These are phyloP conservation scores for Calliopsis andreniformis DNA, from an alignment of 1,140 invertebrate genomes.

Conservation along the genomic window DNA sequence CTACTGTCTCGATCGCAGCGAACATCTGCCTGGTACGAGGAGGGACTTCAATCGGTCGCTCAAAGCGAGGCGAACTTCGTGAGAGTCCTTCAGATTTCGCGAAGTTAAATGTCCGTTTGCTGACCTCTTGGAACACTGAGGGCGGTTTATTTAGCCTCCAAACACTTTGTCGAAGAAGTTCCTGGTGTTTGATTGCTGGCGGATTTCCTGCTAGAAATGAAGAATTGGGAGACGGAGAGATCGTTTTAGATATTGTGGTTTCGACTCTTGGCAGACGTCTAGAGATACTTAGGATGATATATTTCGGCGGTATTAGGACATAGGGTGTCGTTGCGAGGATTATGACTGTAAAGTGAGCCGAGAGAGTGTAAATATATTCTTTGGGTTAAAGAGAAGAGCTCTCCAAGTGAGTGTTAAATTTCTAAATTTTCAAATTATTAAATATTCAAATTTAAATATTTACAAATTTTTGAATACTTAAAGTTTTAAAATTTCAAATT, in stretches of 20 bases:
- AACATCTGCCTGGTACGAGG: constrained; percentile 49
- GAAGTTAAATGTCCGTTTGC: background rate
- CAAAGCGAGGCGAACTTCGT: background rate
- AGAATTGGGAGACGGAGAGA: background rate
- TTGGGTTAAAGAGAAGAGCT: no score
- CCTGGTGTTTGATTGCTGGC: background rate
- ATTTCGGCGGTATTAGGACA: constrained; percentile 4
- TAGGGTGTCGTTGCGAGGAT: background rate
- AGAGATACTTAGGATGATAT: background rate
- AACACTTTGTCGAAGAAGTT: background rate
- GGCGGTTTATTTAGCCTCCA: background rate
- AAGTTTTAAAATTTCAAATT: no score
- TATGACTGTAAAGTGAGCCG: constrained; percentile 19
- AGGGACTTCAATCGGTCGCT: constrained; percentile 28
- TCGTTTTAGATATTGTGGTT: background rate
- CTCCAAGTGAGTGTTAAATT: no score
- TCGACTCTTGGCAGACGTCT: background rate
- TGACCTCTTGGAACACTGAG: background rate
- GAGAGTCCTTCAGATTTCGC: background rate
- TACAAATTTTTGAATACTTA: no score
- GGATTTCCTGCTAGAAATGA: no score
- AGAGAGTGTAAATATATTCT: no score
- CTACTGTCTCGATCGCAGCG: constrained; percentile 4
- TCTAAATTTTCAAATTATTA: no score
- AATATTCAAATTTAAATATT: no score